phyloP scores from a whole-genome alignment of 2,113 vertebrate genomes.

The Ciconia stormi region DNA sequence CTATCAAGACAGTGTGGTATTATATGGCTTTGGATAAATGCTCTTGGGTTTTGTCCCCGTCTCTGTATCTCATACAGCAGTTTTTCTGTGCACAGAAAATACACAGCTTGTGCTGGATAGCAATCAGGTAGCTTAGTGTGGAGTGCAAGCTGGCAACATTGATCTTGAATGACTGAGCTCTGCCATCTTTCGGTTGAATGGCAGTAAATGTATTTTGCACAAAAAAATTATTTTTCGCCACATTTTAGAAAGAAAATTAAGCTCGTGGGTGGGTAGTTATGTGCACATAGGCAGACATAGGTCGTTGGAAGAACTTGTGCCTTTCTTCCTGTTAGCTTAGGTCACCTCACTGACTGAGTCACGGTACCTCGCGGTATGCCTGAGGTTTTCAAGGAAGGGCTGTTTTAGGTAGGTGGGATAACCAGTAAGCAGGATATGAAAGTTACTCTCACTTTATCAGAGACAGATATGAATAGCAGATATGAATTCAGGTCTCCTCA shows the following conservation, averaged over 20 bases:
- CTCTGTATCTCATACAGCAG: neutral
- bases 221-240: neutral
- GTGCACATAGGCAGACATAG: neutral
- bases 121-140: neutral
- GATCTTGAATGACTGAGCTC: neutral
- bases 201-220: neutral
- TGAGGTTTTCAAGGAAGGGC: neutral
- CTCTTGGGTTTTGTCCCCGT: neutral
- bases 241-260: neutral
- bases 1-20: neutral
- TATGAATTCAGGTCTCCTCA: neutral
- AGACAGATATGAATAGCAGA: neutral
- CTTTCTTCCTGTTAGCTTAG: neutral
- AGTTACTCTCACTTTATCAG: neutral
- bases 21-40: neutral
- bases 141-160: neutral
- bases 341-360: neutral
- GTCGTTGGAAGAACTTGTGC: neutral
- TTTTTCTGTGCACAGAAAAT: neutral
- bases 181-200: neutral
- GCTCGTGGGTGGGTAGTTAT: neutral
- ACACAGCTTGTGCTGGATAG: accelerated
- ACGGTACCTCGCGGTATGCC: neutral
- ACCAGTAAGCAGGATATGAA: neutral
- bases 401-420: neutral